Conservation (phyloP, 2,113 vertebrate species). For the Lamprotornis superbus region DNA sequence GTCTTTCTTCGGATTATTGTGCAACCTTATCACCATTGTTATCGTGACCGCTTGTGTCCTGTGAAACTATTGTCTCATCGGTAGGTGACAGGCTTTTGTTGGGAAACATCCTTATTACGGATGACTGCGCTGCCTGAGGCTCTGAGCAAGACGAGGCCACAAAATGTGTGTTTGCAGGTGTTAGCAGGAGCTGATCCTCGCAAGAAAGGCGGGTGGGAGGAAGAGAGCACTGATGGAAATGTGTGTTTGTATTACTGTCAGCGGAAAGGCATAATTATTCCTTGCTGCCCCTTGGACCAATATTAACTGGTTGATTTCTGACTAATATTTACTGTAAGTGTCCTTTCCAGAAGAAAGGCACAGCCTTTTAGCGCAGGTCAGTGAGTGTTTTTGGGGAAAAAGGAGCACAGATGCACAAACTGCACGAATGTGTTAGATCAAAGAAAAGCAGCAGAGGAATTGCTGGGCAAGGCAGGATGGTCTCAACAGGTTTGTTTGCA, state of each 20-base stretch:
- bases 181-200: not conserved
- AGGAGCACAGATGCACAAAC: not conserved
- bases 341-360: not conserved
- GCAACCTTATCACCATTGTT: not conserved
- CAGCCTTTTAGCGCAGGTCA: not conserved
- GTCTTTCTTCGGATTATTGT: not conserved
- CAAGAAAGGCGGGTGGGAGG: not conserved
- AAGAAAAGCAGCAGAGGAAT: not conserved
- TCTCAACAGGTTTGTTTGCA: not conserved
- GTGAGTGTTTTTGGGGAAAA: not conserved
- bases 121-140: not conserved
- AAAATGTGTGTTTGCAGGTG: not conserved
- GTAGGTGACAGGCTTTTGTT: not conserved
- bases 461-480: not conserved
- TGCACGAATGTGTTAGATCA: not conserved
- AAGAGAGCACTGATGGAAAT: not conserved
- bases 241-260: not conserved
- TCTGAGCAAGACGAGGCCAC: not conserved
- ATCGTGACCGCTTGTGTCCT: not conserved
- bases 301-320: not conserved
- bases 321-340: fast-evolving
- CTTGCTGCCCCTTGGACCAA: not conserved
- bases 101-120: not conserved
- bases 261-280: not conserved
- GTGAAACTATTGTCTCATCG: conserved; percentile 39